Evolutionary conservation across 1,140 invertebrate species (phyloP), one percentile per base, ranked within the genome.

Genomic region (Diachasma alloeum): DNA sequence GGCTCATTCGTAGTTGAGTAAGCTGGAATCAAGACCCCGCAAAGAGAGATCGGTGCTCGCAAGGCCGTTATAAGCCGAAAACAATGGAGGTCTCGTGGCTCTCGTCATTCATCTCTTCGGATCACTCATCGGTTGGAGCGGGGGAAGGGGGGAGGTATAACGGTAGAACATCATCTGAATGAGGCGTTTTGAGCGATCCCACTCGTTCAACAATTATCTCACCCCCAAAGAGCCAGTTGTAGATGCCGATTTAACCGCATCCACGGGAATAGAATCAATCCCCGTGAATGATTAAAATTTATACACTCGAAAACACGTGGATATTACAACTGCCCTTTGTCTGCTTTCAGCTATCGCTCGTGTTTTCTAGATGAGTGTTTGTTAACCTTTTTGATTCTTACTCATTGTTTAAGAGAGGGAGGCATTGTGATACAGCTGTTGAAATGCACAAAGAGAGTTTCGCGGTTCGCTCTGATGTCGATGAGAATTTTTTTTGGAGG

Each of bases 11-110:
- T 76, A 76, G 72, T 76, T 63, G 31, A 72, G 26, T 79, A 79
- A 79, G 68, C 78, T 19, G 56, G 75, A 79, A 79, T 79, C 69
- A 79, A 79, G 78, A 79, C 72, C 67, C 72, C 68, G 68, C 48
- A 36, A 31, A 68, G 59, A 63, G 72, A 67, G 69, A 76, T 76
- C 53, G 39, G 53, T 79, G 75, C 63, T 79, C 75, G 67, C 31
- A 48, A 42, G 24, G 15, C 72, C 72, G 72, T 77, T 77, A 77
- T 79, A 79, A 79, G 78, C 78, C 36, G 72, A 79, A 77, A 79
- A 79, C 78, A 79, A 79, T 79, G 36, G 36, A 66, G 66, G 22
- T 59, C 22, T 74, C 36, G 71, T 59, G 70, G 71, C 70, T 77
- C 70, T 70, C 31, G 11, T 15, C 66, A 59, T 74, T 42, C 36